Percentiles rank a stretch among this genome's conserved stretches.
Evolutionary conservation across 1,140 invertebrate species (phyloP).

Genomic region (Rhizoglyphus robini): DNA sequence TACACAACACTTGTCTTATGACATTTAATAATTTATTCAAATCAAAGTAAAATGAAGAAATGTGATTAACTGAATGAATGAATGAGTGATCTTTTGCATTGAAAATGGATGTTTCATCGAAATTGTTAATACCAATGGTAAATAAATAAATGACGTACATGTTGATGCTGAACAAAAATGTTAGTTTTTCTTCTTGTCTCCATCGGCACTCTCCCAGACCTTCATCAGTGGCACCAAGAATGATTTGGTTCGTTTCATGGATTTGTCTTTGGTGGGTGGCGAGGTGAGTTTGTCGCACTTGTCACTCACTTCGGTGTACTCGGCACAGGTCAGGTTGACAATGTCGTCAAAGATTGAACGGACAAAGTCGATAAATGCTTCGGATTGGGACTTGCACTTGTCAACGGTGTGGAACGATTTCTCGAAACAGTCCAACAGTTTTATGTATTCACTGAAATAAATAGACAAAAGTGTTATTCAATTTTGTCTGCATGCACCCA

Average conservation of each 20-base stretch:
- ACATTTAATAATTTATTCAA: too few species aligned
- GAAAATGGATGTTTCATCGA: too few species aligned
- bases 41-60: too few species aligned
- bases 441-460: not conserved
- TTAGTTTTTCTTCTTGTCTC: not conserved
- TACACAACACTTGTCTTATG: too few species aligned
- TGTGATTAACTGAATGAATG: too few species aligned
- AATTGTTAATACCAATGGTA: too few species aligned
- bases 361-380: not conserved
- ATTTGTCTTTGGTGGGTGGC: constrained; percentile 6
- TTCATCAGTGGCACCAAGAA: not conserved
- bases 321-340: not conserved
- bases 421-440: constrained; percentile 5
- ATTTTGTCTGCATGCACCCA: too few species aligned
- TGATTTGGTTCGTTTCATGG: constrained; percentile 3
- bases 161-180: too few species aligned
- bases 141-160: too few species aligned
- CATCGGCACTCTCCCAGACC: not conserved
- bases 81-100: too few species aligned
- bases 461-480: not conserved
- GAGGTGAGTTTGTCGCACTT: not conserved
- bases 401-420: not conserved
- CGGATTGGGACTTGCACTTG: not conserved
- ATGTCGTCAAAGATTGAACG: constrained; percentile 10
- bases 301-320: not conserved